Base-by-base conservation (phyloP, 2,113 vertebrate species). In the Himantopus leucocephalus region DNA sequence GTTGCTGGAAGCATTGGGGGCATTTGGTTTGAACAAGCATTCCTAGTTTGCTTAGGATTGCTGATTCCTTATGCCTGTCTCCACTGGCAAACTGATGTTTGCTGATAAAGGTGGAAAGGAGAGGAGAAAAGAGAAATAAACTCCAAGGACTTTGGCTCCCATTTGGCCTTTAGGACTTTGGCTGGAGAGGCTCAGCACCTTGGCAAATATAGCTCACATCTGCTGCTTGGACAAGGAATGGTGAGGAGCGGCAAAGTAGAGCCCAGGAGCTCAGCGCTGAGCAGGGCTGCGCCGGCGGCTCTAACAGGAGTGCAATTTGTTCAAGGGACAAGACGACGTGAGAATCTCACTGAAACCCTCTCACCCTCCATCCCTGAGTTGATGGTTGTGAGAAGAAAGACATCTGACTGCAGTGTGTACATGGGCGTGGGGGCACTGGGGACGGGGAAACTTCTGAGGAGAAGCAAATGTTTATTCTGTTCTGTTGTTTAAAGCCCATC, bases 291-390 rank as follows among this genome's bases (percentile, higher is more conserved):
- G 1, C 9, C 4, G 16, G 48, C 32, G 19, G 39, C 48, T 41
- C 35, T 55, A 22, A 22, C 30, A 24, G 50, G 13, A 64, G 16
- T 10, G 5, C 6, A 9, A 2, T 7, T 53, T 29, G 5, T 34
- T 39, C 32, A 10, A 26, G 37, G 41, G 52, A 72, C 12, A 30
- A 37, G 22, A 52, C 0, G 12, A 45, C 0, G 0, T 4, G 2
- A 55, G 45, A 29, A 37, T 24, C 14, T 55, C 50, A 45, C 37
- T 48, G 43, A 34, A 53, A 41, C 2, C 22, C 35, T 34, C n/a
- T 41, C 23, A 9, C 19, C 24, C 73, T 66, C 29, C 47, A 6
- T 32, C 29, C 21, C 8, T 7, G 64, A 34, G 58, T 12, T 0
- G 0, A 37, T 30, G 52, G 30, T 7, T 3, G 3, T 27, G 60